These are phyloP conservation scores for Chrysomela aeneicollis DNA, from an alignment of 2,888 invertebrate genomes.

Conservation along the genomic window DNA sequence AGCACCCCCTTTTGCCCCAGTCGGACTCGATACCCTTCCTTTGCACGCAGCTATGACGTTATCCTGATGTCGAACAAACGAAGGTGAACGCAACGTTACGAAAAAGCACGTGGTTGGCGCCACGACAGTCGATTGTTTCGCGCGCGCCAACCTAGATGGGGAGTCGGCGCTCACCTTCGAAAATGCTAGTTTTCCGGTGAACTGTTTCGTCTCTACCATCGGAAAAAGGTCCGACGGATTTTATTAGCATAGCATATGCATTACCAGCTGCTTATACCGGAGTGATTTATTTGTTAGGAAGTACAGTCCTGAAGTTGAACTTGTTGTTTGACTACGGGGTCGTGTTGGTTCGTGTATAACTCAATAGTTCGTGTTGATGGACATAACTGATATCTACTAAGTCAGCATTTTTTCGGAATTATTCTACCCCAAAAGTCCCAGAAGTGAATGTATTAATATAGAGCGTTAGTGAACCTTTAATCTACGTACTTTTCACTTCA, in stretches of 20 bases:
- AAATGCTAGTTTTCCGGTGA: not conserved
- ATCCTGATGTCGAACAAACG: conserved; percentile 34
- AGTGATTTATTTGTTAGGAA: not conserved
- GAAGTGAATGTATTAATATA: too few relatives aligned
- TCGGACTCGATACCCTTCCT: conserved; percentile 7
- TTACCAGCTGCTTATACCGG: not conserved
- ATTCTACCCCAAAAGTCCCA: too few relatives aligned
- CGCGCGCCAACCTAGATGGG: conserved; percentile 50
- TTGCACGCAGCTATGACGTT: conserved; percentile 25
- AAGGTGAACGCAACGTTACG: conserved; percentile 41
- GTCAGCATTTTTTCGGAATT: too few relatives aligned
- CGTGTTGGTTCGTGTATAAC: not conserved
- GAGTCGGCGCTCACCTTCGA: conserved; percentile 29
- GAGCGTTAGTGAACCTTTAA: too few relatives aligned
- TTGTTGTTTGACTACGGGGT: not conserved
- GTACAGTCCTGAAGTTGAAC: not conserved
- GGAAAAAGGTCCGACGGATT: not conserved
- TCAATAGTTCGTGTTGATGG: not conserved
- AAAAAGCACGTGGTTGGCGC: conserved; percentile 52
- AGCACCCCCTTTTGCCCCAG: conserved; percentile 32
- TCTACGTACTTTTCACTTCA: too few relatives aligned
- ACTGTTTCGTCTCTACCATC: not conserved
- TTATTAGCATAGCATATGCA: not conserved
- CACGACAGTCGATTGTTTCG: conserved; percentile 54
- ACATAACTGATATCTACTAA: too few relatives aligned